phyloP scores from a whole-genome alignment of 2,888 invertebrate species.

The Luperina testacea region DNA sequence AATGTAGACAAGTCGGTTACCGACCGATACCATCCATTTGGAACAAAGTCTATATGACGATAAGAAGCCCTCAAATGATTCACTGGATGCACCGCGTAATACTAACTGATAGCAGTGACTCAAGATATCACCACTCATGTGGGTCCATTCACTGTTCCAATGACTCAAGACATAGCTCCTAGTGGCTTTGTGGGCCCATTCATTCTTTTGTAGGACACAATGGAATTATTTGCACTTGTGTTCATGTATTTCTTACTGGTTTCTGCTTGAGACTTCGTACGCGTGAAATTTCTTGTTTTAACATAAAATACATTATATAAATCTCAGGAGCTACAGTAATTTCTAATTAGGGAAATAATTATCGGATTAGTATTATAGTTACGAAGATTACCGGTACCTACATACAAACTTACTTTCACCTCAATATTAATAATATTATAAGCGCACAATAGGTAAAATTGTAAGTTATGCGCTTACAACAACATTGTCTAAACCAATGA shows the following conservation, averaged over 20 bases:
- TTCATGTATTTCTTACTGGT: background rate
- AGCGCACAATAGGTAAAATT: background rate
- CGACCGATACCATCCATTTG: slow-evolving; percentile 15
- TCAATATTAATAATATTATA: background rate
- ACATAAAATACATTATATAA: background rate
- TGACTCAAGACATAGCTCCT: slow-evolving; percentile 40
- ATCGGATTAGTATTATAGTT: background rate
- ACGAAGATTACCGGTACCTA: background rate
- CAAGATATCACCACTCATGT: slow-evolving; percentile 17
- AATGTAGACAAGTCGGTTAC: background rate
- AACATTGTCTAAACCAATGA: slow-evolving; percentile 2
- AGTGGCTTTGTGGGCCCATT: background rate
- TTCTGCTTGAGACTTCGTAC: background rate
- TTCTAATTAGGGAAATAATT: background rate
- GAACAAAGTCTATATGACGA: slow-evolving; percentile 20
- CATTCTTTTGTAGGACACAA: slow-evolving; percentile 23
- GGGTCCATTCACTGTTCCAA: slow-evolving; percentile 20
- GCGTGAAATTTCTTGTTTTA: background rate
- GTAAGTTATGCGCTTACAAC: background rate
- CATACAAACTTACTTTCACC: background rate
- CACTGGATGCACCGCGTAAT: slow-evolving; percentile 25
- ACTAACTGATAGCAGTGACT: slow-evolving; percentile 34
- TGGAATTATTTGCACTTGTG: background rate
- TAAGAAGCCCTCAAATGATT: slow-evolving; percentile 27
- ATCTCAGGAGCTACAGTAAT: background rate